Percentiles rank a stretch among this genome's conserved stretches.
Evolutionary conservation across 2,888 invertebrate genomes (phyloP).

Genomic region (Drosophila colorata): DNA sequence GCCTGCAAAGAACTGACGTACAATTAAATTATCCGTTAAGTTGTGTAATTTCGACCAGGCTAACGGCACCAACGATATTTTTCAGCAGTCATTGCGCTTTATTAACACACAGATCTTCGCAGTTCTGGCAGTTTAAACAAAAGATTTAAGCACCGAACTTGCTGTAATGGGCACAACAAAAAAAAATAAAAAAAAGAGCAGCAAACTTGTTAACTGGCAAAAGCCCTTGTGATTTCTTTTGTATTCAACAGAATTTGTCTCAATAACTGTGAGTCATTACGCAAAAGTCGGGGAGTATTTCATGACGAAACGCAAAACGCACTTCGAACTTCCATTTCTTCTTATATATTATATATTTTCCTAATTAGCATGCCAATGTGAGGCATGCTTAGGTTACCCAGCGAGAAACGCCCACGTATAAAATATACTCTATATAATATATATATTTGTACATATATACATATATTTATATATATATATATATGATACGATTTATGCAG

Average conservation of each 20-base stretch:
- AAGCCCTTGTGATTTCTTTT: conserved; percentile 27
- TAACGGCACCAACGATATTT: conserved; percentile 55
- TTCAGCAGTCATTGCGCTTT: conserved; percentile 61
- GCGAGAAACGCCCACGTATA: conserved; percentile 43
- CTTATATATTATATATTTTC: conserved; percentile 14
- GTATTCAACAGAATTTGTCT: conserved; percentile 23
- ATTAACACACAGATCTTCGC: conserved; percentile 37
- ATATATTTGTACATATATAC: not conserved
- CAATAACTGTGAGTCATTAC: conserved; percentile 59
- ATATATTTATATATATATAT: not conserved
- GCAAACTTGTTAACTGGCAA: conserved; percentile 30
- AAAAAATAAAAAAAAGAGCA: conserved; percentile 11
- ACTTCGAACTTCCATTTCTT: conserved; percentile 31
- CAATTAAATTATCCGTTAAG: conserved; percentile 73
- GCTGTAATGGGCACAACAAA: conserved; percentile 38
- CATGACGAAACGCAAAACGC: conserved; percentile 63
- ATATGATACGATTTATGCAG: conserved; percentile 45
- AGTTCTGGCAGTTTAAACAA: conserved; percentile 43
- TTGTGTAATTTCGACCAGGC: conserved; percentile 64
- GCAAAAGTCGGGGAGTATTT: conserved; percentile 54
- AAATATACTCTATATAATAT: not conserved
- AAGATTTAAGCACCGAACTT: conserved; percentile 66
- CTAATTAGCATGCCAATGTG: conserved; percentile 67
- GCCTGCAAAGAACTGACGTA: conserved; percentile 29
- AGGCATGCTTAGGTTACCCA: conserved; percentile 32